Percentiles rank a stretch among this genome's conserved stretches.
Evolutionary conservation across 2,113 vertebrate genomes (phyloP).

Genomic region (Thamnaconus septentrionalis): DNA sequence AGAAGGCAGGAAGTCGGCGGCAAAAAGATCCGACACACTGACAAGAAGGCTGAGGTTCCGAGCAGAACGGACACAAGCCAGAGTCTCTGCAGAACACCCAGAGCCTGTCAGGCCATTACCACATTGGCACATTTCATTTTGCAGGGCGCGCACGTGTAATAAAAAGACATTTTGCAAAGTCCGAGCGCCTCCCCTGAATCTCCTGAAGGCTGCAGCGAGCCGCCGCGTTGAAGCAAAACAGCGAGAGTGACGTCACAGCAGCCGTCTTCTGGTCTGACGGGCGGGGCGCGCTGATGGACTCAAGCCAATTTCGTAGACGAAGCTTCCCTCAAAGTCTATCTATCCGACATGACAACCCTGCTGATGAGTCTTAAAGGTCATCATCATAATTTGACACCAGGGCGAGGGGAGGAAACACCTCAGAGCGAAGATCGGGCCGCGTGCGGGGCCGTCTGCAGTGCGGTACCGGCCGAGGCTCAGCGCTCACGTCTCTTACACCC

Average conservation of each 20-base stretch:
- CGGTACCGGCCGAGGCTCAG: not conserved
- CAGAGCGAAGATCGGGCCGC: slow-evolving; percentile 11
- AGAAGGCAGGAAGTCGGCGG: not conserved
- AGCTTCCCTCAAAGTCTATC: slow-evolving; percentile 2
- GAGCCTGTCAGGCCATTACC: not conserved
- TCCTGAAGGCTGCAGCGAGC: no score
- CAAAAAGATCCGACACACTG: not conserved
- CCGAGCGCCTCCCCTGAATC: no score
- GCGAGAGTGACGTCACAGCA: no score
- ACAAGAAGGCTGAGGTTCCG: not conserved
- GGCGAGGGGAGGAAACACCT: slow-evolving; percentile 17
- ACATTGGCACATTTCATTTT: not conserved
- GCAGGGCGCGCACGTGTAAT: not conserved
- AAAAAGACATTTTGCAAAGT: not conserved
- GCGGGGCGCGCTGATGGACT: no score
- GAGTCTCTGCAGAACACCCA: not conserved
- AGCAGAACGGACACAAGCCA: not conserved
- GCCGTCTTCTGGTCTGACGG: no score
- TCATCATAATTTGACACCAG: slow-evolving; percentile 15
- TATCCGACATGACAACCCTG: slow-evolving; percentile 3
- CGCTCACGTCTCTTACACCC: not conserved
- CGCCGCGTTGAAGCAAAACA: no score
- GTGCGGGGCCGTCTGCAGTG: not conserved
- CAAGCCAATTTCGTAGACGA: no score
- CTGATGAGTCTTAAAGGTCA: slow-evolving; percentile 20